Evolutionary conservation across 2,113 vertebrate species (phyloP).

Genomic region (Engystomops pustulosus): DNA sequence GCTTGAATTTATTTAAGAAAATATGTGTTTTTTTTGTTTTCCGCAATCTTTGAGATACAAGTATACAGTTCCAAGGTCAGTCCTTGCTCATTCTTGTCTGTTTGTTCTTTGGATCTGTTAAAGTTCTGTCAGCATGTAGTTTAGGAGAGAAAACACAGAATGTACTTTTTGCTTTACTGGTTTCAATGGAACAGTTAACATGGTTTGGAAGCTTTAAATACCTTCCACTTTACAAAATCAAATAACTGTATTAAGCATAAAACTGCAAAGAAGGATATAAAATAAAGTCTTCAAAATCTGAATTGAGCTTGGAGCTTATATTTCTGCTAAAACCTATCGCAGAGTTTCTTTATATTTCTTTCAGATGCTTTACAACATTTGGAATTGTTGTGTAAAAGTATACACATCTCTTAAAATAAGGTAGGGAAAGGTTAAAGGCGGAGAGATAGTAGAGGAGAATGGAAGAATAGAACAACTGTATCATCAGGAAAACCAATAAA

Average conservation of each 20-base stretch:
- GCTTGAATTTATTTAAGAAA: background rate
- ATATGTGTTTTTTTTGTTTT: background rate
- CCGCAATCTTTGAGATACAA: background rate
- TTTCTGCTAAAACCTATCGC: too few relatives aligned
- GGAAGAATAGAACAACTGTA: too few relatives aligned
- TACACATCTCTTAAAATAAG: too few relatives aligned
- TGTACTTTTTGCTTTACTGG: slow-evolving; percentile 36
- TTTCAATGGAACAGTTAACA: slow-evolving; percentile 43
- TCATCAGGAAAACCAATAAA: too few relatives aligned
- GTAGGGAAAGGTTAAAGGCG: too few relatives aligned
- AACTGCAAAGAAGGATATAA: too few relatives aligned
- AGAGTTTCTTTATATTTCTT: too few relatives aligned
- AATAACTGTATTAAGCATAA: background rate
- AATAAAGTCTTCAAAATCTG: too few relatives aligned
- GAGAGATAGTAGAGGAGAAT: too few relatives aligned
- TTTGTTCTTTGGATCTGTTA: slow-evolving; percentile 38
- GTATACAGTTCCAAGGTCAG: slow-evolving; percentile 12
- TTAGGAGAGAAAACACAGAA: slow-evolving; percentile 22
- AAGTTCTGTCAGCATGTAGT: slow-evolving; percentile 19
- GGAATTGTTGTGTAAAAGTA: too few relatives aligned
- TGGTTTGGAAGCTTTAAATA: slow-evolving; percentile 13
- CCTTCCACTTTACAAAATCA: slow-evolving; percentile 3
- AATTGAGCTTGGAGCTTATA: too few relatives aligned
- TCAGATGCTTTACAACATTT: too few relatives aligned
- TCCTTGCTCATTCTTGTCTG: slow-evolving; percentile 5